Base-by-base conservation (phyloP, 2,113 vertebrate genomes). In the Stigmatopora nigra region DNA sequence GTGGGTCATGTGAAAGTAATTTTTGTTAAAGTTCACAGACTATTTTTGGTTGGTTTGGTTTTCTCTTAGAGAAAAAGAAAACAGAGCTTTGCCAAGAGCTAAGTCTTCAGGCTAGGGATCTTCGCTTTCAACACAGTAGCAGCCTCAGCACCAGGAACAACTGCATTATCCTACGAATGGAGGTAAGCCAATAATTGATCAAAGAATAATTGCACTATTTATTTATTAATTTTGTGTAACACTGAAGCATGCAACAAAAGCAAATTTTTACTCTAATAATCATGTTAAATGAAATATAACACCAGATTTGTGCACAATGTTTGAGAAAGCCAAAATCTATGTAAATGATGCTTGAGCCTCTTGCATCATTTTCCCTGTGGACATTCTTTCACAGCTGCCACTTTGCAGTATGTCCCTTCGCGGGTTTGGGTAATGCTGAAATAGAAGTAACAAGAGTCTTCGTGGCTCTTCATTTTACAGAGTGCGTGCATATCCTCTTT, bases 41-140 rank as follows among this genome's bases (percentile, higher is more conserved):
- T 11, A 15, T 20, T 6, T 61, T 12, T 20, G 12, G 19, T 61
- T 31, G 25, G 25, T 31, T 31, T 31, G 25, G n/a, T 45, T 31
- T n/a, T 19, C 20, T 41, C 49, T 68, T 65, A 99, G 97, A 98
- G 83, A 96, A 91, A 73, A 98, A 97, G 82, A 99, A 99, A 88
- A 95, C 92, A 0, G 97, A 99, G 73, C 84, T 99, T 25, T 93
- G 93, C 68, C 96, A 98, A 81, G 97, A 99, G 69, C 66, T 99
- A 52, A 89, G 92, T 76, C 94, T 99, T 78, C 97, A 98, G 73
- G 94, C 97, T 59, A 89, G 97, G 89, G 96, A 99, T 75, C 80
- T 99, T 53, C 89, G 97, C 64, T 99, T 99, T 78, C 96, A 98
- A 68, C 97, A 98, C 61, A 85, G 91, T 8, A 92, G 93, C 84